Percentiles rank a stretch among this genome's conserved stretches.
Evolutionary conservation across 2,888 invertebrate species (phyloP).

Genomic region (Catonia carolina): DNA sequence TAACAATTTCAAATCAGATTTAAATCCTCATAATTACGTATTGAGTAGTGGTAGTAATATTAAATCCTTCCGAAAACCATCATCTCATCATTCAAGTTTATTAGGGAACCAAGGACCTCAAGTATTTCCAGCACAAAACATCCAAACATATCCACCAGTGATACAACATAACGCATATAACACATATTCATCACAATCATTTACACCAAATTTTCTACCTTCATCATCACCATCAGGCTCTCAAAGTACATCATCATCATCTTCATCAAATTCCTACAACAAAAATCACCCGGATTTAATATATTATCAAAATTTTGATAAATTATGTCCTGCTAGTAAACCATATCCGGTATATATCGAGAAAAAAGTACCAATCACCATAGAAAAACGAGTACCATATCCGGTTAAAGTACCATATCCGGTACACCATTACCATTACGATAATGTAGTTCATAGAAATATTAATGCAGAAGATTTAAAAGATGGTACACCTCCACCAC

Average conservation of each 20-base stretch:
- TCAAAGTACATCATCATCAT: not conserved
- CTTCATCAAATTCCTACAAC: too few relatives aligned
- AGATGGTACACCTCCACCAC: not conserved
- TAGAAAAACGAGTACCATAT: constrained; percentile 7
- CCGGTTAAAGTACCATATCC: constrained; percentile 10
- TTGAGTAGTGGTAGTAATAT: not conserved
- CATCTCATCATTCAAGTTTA: not conserved
- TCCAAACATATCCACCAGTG: not conserved
- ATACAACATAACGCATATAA: not conserved
- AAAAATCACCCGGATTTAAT: too few relatives aligned
- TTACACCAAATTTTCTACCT: not conserved
- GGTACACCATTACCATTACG: constrained; percentile 4
- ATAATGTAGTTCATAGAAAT: constrained; percentile 2
- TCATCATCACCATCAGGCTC: not conserved
- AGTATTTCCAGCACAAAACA: constrained; percentile 1
- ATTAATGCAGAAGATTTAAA: not conserved
- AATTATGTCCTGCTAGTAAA: constrained; percentile 7
- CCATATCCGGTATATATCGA: constrained; percentile 5
- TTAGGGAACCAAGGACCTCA: not conserved
- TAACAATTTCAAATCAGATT: not conserved
- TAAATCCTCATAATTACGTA: not conserved
- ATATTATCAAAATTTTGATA: not conserved
- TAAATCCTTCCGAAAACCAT: not conserved
- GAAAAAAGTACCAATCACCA: constrained; percentile 8
- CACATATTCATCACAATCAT: not conserved